These are phyloP conservation scores for Oryzias dopingdopingensis DNA, from an alignment of 2,797 vertebrate genomes.

Conservation along the genomic window DNA sequence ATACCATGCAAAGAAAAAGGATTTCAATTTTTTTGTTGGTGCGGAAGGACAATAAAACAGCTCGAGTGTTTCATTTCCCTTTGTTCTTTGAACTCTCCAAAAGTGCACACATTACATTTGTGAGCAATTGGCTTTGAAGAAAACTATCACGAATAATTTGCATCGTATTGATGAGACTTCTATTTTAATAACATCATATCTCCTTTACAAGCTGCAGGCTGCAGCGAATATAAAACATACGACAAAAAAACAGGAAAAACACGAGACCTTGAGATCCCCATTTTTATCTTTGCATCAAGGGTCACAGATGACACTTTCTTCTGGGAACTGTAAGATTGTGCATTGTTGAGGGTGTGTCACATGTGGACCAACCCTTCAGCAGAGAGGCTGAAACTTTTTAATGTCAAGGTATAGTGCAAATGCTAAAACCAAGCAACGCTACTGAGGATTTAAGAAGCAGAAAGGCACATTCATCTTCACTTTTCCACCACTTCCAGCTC, in stretches of 20 bases:
- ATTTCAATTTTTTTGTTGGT: slow-evolving; percentile 36
- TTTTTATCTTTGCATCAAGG: slow-evolving; percentile 30
- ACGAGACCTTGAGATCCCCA: not conserved
- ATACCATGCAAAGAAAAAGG: slow-evolving; percentile 59
- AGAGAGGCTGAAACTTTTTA: slow-evolving; percentile 41
- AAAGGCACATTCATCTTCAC: slow-evolving; percentile 71
- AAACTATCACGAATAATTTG: slow-evolving; percentile 57
- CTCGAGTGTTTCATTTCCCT: slow-evolving; percentile 16
- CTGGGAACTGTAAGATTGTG: slow-evolving; percentile 41
- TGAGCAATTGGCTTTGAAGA: slow-evolving; percentile 54
- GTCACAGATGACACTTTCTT: slow-evolving; percentile 50
- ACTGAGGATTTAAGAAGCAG: slow-evolving; percentile 53
- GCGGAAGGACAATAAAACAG: slow-evolving; percentile 20
- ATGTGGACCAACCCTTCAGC: slow-evolving; percentile 33
- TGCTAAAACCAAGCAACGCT: slow-evolving; percentile 55
- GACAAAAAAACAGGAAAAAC: slow-evolving; percentile 26
- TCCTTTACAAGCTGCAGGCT: slow-evolving; percentile 55
- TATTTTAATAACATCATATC: slow-evolving; percentile 47
- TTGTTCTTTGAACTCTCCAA: slow-evolving; percentile 31
- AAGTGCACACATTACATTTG: slow-evolving; percentile 31
- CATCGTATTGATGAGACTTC: slow-evolving; percentile 54
- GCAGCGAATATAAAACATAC: slow-evolving; percentile 49
- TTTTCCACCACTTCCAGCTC: slow-evolving; percentile 22
- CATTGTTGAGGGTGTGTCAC: slow-evolving; percentile 41
- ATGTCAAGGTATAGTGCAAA: slow-evolving; percentile 70